Percentiles rank a stretch among this genome's conserved stretches.
These are phyloP conservation scores for Athrips mouffetella DNA, from an alignment of 2,888 invertebrate species.

Conservation along the genomic window DNA sequence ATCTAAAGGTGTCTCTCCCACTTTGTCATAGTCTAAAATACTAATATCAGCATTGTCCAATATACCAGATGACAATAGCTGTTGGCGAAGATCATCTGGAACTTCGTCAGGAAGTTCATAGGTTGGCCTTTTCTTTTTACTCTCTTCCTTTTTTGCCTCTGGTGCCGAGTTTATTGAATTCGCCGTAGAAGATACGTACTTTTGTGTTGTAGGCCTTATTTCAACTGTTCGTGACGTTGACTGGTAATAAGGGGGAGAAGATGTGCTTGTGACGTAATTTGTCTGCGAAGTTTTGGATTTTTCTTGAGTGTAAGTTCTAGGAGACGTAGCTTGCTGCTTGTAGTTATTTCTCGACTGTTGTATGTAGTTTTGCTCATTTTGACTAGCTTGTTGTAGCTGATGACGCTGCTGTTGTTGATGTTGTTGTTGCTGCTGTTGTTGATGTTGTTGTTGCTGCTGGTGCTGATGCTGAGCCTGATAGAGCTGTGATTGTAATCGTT, in stretches of 20 bases:
- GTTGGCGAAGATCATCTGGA: conserved; percentile 90
- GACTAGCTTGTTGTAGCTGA: conserved; percentile 34
- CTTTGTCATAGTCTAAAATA: conserved; percentile 91
- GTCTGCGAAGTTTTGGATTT: conserved; percentile 55
- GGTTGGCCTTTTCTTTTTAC: conserved; percentile 75
- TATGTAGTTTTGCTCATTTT: conserved; percentile 36
- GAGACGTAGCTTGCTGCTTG: conserved; percentile 52
- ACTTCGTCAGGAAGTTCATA: conserved; percentile 90
- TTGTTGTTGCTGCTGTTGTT: conserved; percentile 32
- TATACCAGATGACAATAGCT: conserved; percentile 90
- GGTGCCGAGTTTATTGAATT: conserved; percentile 67
- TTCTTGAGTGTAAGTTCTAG: conserved; percentile 59
- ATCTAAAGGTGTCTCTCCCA: conserved; percentile 90
- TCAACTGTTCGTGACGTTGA: conserved; percentile 67
- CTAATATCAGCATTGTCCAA: conserved; percentile 93
- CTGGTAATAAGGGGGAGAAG: conserved; percentile 58
- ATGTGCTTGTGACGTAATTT: conserved; percentile 48
- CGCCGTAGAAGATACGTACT: conserved; percentile 67
- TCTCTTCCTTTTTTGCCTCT: conserved; percentile 68
- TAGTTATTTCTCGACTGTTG: conserved; percentile 38
- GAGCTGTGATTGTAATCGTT: conserved; percentile 65
- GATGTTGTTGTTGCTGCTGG: conserved; percentile 38
- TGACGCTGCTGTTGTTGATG: conserved; percentile 36
- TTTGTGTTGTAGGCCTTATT: conserved; percentile 72
- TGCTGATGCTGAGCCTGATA: conserved; percentile 57